These are phyloP conservation scores for Neogobius melanostomus DNA, from an alignment of 2,113 vertebrate species.

Conservation along the genomic window DNA sequence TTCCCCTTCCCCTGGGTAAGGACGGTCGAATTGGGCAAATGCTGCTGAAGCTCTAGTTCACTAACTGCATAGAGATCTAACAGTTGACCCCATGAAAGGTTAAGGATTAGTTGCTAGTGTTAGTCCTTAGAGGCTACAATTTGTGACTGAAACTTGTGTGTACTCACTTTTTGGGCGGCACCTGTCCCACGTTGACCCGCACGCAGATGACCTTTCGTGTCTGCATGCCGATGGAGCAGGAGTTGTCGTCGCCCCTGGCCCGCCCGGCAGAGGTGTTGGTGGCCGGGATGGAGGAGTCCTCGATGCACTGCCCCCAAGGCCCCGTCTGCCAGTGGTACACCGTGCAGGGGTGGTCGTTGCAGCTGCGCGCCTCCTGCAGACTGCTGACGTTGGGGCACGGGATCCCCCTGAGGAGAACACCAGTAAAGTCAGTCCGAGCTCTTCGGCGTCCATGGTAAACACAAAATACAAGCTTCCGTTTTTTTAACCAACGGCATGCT, in stretches of 20 bases:
- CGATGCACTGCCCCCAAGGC: slow-evolving; percentile 92
- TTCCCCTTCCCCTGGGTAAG: too few relatives aligned
- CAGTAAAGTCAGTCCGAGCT: background rate
- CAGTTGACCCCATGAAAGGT: too few relatives aligned
- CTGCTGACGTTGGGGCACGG: slow-evolving; percentile 89
- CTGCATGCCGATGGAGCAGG: slow-evolving; percentile 94
- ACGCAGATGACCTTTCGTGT: slow-evolving; percentile 98
- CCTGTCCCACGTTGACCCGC: slow-evolving; percentile 96
- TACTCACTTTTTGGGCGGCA: slow-evolving; percentile 95
- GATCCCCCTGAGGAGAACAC: slow-evolving; percentile 73
- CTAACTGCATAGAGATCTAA: too few relatives aligned
- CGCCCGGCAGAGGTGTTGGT: slow-evolving; percentile 80
- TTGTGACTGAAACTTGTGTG: too few relatives aligned
- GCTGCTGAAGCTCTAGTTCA: too few relatives aligned
- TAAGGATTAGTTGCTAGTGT: too few relatives aligned
- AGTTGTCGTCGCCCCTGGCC: slow-evolving; percentile 75
- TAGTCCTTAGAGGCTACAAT: too few relatives aligned
- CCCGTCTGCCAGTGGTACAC: slow-evolving; percentile 98
- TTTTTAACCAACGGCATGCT: too few relatives aligned
- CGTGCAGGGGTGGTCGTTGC: slow-evolving; percentile 94
- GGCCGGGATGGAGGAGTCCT: slow-evolving; percentile 87
- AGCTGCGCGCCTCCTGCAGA: slow-evolving; percentile 89
- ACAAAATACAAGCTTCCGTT: too few relatives aligned
- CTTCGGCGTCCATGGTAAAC: too few relatives aligned
- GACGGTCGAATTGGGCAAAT: too few relatives aligned